Base-by-base conservation (phyloP, 2,113 vertebrate species). In the Tragulus kanchil region DNA sequence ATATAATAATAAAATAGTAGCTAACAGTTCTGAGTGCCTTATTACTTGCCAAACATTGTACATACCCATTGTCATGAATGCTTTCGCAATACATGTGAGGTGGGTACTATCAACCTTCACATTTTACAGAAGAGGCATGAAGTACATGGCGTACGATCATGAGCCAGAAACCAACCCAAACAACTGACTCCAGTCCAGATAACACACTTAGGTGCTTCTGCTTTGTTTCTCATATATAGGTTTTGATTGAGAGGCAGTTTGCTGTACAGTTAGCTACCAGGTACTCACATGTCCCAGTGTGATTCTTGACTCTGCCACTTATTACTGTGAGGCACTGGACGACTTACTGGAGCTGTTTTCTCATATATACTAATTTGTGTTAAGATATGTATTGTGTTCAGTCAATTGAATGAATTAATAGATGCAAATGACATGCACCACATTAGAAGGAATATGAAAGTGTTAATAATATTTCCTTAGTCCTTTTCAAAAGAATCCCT, bases 321-420 rank as follows among this genome's bases (percentile, higher is more conserved):
- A 19, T 11, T 67, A 61, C 19, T 56, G 26, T 64, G 26, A 77
- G 15, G 58, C 21, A 58, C 67, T 42, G 86, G 28, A 1, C 0
- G 36, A 83, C 4, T 82, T 52, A 8, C 9, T 89, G 28, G 86
- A 89, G 89, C 21, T 79, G 4, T 59, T 92, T 95, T 54, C 56
- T 92, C 31, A 14, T 54, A 26, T 10, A 12, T 25, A 6, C 6
- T 83, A 25, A 78, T 59, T 95, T 65, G 52, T 17, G 36, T 69
- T 45, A 50, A 31, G 8, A 10, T 62, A 89, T 56, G 8, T 50
- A 26, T 61, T 79, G 1, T 82, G 14, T 75, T 75, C 16, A 21
- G 23, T 73, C 28, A 93, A 71, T 79, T 90, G 91, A 92, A 45
- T 83, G 6, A 71, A 1, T 73, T 83, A 79, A n/a, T 69, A 85